Conservation (phyloP, 2,113 vertebrate genomes). For the Lucifuga dentata region DNA sequence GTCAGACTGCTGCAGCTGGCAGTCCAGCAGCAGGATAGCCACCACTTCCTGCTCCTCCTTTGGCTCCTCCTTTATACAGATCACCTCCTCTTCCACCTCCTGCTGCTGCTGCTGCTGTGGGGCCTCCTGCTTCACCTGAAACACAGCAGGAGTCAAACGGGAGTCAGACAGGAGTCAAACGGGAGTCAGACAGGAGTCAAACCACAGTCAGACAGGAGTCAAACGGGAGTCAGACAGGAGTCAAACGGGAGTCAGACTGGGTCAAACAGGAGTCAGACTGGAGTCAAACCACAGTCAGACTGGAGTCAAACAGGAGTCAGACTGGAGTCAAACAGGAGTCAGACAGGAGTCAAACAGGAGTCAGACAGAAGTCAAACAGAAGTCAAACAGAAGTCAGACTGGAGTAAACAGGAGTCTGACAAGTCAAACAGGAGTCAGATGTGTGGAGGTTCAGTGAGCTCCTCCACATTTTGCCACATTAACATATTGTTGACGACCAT, state of each 20-base stretch:
- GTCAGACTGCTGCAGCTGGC: slow-evolving; percentile 17
- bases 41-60: slow-evolving; percentile 65
- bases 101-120: slow-evolving; percentile 57
- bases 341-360: no score
- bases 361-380: neutral
- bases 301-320: no score
- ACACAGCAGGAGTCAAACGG: slow-evolving; percentile 2
- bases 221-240: no score
- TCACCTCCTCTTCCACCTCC: slow-evolving; percentile 66
- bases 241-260: neutral
- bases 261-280: neutral
- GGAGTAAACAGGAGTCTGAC: neutral
- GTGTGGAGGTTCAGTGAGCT: no score
- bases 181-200: no score
- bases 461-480: no score
- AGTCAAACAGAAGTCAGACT: no score
- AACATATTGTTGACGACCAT: no score
- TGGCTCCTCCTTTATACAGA: slow-evolving; percentile 82
- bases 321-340: no score
- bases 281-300: no score
- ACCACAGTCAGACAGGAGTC: neutral
- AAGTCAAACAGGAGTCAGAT: no score
- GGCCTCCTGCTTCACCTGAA: slow-evolving; percentile 77
- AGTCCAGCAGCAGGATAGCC: slow-evolving; percentile 52
- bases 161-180: no score